Evolutionary conservation across 2,797 vertebrate species (phyloP), one percentile per base, ranked within the genome.

Genomic region (Pangasius macronema): DNA sequence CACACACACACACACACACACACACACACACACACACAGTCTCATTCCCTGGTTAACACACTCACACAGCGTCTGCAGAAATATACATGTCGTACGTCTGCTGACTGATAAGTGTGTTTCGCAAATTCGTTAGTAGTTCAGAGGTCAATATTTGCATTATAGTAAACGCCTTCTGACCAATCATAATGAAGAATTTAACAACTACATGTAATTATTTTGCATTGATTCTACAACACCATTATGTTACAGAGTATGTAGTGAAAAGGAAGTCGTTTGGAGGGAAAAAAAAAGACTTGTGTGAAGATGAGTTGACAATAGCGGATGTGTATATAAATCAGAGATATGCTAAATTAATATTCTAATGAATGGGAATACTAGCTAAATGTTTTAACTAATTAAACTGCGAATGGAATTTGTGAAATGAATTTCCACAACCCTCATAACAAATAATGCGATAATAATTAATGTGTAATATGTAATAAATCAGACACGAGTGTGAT

Each of bases 1-100:
- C 18, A 83, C n/a, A 42, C 67, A 80, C 61, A 77, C 89, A 72
- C 42, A 81, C 89, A 82, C 61, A 84, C 22, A 42, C 4, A 65
- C 30, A 83, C 46, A 83, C 33, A 63, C 27, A n/a, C 42, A 81
- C 89, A 82, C 61, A 85, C 22, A 42, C 11, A 14, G 13, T 55
- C 3, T 55, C 55, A 55, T 55, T 20, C 55, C 55, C 20, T 55
- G 16, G 55, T 55, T 55, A 20, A 67, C 30, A 83, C 46, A 83
- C 33, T 49, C 22, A n/a, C 39, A 72, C 51, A 18, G 39, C 39
- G 42, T 39, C 16, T 87, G 86, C 70, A 88, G 68, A 84, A 86
- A 89, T 27, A 85, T 53, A 36, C 57, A 61, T 22, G 63, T 70
- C 67, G 33, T 13, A 65, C 3, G 3, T 65, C n/a, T 70, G 39